phyloP scores from a whole-genome alignment of 2,888 invertebrate genomes.

The Oxyscelio sp. region DNA sequence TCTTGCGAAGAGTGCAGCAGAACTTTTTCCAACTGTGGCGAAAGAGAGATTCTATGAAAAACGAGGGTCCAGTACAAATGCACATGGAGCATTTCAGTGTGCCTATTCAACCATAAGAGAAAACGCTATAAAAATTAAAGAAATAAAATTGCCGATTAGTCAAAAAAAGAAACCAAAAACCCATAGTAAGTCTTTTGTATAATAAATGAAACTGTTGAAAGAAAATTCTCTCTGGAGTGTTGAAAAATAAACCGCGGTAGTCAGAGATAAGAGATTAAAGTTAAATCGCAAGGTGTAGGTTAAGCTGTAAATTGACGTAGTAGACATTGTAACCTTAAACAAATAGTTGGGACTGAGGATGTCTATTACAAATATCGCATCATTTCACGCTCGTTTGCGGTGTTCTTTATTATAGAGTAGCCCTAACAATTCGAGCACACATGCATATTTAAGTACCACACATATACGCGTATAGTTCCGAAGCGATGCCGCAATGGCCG shows the following conservation, averaged over 20 bases:
- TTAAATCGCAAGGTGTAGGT: not conserved
- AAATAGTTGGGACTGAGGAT: constrained; percentile 3
- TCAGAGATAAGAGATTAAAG: not conserved
- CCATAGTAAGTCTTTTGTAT: too few relatives aligned
- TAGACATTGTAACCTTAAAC: constrained; percentile 13
- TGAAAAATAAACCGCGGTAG: constrained; percentile 15
- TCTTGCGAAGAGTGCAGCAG: not conserved
- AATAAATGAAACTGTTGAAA: too few relatives aligned
- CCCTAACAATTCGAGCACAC: constrained; percentile 5
- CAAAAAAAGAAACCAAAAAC: too few relatives aligned
- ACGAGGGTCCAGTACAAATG: not conserved
- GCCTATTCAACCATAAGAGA: constrained; percentile 8
- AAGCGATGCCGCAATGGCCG: constrained; percentile 39
- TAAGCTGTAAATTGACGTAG: constrained; percentile 9
- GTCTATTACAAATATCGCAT: constrained; percentile 22
- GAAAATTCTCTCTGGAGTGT: too few relatives aligned
- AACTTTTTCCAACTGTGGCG: not conserved
- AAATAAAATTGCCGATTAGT: too few relatives aligned
- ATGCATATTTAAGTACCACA: not conserved
- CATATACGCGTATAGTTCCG: constrained; percentile 2
- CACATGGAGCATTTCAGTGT: constrained; percentile 9
- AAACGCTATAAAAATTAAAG: not conserved
- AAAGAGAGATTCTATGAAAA: constrained; percentile 14
- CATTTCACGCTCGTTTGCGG: constrained; percentile 30
- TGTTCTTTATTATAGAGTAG: constrained; percentile 46